Evolutionary conservation across 2,113 vertebrate species (phyloP), one percentile per base, ranked within the genome.

Genomic region (Pseudorectes ferrugineus): DNA sequence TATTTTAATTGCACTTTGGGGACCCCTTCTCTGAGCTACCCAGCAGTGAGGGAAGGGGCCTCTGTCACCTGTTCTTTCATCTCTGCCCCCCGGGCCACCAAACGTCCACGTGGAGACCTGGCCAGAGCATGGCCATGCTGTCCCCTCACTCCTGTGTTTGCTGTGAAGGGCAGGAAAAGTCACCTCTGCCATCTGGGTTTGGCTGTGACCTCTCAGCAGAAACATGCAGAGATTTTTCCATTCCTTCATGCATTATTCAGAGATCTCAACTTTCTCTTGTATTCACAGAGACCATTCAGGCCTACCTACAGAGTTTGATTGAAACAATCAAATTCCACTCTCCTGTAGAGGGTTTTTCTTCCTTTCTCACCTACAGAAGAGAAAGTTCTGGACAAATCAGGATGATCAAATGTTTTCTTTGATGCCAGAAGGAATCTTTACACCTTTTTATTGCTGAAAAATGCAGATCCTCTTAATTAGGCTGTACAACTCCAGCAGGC

Each of bases 101-200:
- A 54, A 70, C 0, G 3, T 8, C 16, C 49, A 16, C 0, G 0
- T 15, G 40, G 45, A n/a, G 68, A 45, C 35, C 49, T 36, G n/a
- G 21, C 22, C 45, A 78, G 20, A 10, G 7, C 38, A 24, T 1
- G 42, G 23, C 33, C 8, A 0, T 5, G 49, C 62, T 68, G 58
- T 48, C 19, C 38, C 21, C 35, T 68, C 61, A 6, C 54, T 52
- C 3, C 54, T 61, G 14, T 35, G 23, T 26, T 61, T 48, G 29
- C 67, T 73, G 55, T 1, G 52, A 66, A 65, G 43, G 33, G 52
- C 13, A 74, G 31, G 29, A 62, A n/a, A 49, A 76, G 40, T 9
- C 33, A 28, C 14, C 58, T 61, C 49, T 48, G 20, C n/a, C 42
- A 15, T 6, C 46, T 46, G 77, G 38, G 19, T 43, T 80, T 59